phyloP scores from a whole-genome alignment of 2,888 invertebrate species.

The Xestobium rufovillosum region DNA sequence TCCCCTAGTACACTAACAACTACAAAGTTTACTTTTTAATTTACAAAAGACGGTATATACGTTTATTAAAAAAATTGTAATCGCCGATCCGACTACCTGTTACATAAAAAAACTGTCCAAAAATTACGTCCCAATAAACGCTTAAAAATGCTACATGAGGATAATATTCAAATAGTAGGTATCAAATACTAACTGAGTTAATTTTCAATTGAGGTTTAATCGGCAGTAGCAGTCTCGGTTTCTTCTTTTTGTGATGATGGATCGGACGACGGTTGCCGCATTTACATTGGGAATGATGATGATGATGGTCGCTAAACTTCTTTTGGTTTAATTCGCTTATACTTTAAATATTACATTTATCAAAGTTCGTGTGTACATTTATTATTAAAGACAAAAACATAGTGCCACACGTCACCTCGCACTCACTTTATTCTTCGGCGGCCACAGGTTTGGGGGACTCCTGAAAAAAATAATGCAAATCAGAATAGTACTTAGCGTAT shows the following conservation, averaged over 20 bases:
- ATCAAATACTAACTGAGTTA: constrained; percentile 14
- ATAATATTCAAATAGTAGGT: constrained; percentile 10
- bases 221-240: no score
- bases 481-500: no score
- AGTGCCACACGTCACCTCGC: no score
- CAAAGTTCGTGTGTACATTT: no score
- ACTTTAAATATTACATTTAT: no score
- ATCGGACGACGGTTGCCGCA: no score
- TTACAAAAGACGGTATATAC: constrained; percentile 1
- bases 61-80: constrained; percentile 37
- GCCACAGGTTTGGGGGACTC: neutral
- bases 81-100: constrained; percentile 38
- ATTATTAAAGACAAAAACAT: no score
- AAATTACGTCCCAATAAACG: constrained; percentile 18
- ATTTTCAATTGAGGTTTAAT: neutral
- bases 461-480: no score
- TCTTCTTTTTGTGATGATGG: no score
- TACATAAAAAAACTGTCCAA: constrained; percentile 43
- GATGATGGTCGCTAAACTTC: no score
- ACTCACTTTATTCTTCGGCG: neutral
- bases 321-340: constrained; percentile 1
- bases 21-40: neutral
- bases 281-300: no score
- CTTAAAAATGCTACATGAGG: neutral
- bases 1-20: no score